A percentile compares a stretch with the other conserved stretches of the same genome.
Evolutionary conservation across 2,888 invertebrate species (phyloP).

Genomic region (Lasioglossum marginatum): DNA sequence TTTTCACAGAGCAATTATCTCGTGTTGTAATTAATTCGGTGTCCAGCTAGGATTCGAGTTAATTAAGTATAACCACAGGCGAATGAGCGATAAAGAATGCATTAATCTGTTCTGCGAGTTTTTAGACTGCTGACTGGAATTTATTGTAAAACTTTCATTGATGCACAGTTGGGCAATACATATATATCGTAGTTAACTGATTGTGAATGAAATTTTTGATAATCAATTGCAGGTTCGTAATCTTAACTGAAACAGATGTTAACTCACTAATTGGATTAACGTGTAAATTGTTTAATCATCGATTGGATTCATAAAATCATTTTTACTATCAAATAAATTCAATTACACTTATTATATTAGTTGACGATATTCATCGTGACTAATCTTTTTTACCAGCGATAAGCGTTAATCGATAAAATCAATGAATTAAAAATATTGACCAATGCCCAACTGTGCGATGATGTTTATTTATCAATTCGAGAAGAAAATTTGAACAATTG

Average conservation of each 20-base stretch:
- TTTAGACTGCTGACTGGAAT: conserved; percentile 2
- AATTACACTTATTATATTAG: background rate
- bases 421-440: background rate
- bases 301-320: background rate
- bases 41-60: conserved; percentile 11
- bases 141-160: conserved; percentile 35
- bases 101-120: conserved; percentile 16
- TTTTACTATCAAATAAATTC: background rate
- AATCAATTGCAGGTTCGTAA: background rate
- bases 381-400: background rate
- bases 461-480: conserved; percentile 11
- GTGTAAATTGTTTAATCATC: background rate
- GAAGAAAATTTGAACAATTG: background rate
- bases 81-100: conserved; percentile 20
- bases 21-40: background rate
- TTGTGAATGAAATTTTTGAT: background rate
- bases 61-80: conserved; percentile 18
- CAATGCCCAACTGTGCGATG: background rate
- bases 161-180: conserved; percentile 15
- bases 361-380: background rate
- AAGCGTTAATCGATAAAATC: background rate
- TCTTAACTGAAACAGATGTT: background rate
- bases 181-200: background rate
- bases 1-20: background rate
- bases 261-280: background rate